Base-by-base conservation (phyloP, 1,140 invertebrate genomes). In the Drosophila paulistorum region DNA sequence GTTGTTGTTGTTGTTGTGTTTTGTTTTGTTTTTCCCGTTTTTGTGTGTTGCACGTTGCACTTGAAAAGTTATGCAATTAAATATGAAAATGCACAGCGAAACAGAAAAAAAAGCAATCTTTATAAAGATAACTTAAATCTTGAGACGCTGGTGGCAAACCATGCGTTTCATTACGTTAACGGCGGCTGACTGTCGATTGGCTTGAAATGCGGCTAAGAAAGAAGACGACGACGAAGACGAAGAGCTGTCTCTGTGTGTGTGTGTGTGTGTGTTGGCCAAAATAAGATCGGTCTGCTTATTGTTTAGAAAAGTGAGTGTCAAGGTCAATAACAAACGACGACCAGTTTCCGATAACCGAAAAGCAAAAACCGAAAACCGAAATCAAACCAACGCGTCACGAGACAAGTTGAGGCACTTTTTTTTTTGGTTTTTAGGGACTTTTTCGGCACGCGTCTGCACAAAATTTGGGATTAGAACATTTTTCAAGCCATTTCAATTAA, bases 231-330 rank as follows among this genome's bases (percentile, higher is more conserved):
- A 51, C 35, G 9, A 37, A 9, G 35, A 37, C 10, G 35, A 11
- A 37, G 35, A 37, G 35, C 35, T 37, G 35, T 37, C 10, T 37
- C 1, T 23, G 20, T 23, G 9, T 37, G 7, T 48, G 45, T 83
- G 75, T 37, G 9, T 37, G 7, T 37, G 7, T 48, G 45, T 81
- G 75, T 71, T 77, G 85, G 76, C 72, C 67, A 59, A 85, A 80
- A 61, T 65, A 51, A 57, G 77, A 73, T 90, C 65, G 62, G 62
- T 71, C 64, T 67, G 74, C 58, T 70, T 74, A 75, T 80, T 81
- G 70, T 80, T 84, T 77, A 87, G 81, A 89, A 89, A 89, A 89
- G 89, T 91, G 86, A 91, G 90, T 91, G 90, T 91, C 90, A 91
- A 91, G 90, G 90, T 91, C 84, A 84, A 81, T 66, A 54, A 51